Base-by-base conservation (phyloP, 2,888 invertebrate genomes). In the Rotaria macrura region DNA sequence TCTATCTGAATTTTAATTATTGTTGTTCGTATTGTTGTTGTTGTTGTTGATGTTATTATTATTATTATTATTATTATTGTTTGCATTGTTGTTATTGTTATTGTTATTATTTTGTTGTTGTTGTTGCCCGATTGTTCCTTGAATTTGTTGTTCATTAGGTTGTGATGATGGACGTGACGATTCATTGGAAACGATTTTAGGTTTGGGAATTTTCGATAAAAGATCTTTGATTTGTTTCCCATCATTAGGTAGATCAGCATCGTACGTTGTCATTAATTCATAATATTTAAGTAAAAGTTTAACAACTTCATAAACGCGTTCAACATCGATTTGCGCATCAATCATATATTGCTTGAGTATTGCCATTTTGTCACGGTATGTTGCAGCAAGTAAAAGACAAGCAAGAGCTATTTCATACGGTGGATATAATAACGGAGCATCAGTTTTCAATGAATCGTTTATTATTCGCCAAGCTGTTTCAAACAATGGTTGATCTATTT, bases 361-460 rank as follows among this genome's bases (percentile, higher is more conserved):
- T 25, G 40, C 43, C 43, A 79, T 43, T 79, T 79, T 79, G n/a
- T 79, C 43, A n/a, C 79, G 43, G 43, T 79, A 79, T 43, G 40
- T 40, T 14, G 43, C 40, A n/a, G 86, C 74, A 54, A 86, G 74
- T 40, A 84, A 84, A 25, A 86, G 43, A 74, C 86, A 86, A 83
- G 83, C 90, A 49, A 92, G 86, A 23, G 92, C 93, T 86, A 96
- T 96, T 92, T 96, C 95, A 92, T 97, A 98, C 7, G 99, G 99
- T 83, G 99, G 96, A 92, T 95, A 99, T 4, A 98, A 92, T 84
- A 99, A 92, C 89, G 95, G 96, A 74, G 97, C 96, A 92, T 99
- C 99, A 83, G 98, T 99, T 88, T 98, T 93, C 85, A 98, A 91
- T 79, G 96, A 96, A 92, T 99, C 99, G 92, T 99, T 99, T 1